phyloP scores from a whole-genome alignment of 2,797 vertebrate species.

The Rhinichthys osculus region DNA sequence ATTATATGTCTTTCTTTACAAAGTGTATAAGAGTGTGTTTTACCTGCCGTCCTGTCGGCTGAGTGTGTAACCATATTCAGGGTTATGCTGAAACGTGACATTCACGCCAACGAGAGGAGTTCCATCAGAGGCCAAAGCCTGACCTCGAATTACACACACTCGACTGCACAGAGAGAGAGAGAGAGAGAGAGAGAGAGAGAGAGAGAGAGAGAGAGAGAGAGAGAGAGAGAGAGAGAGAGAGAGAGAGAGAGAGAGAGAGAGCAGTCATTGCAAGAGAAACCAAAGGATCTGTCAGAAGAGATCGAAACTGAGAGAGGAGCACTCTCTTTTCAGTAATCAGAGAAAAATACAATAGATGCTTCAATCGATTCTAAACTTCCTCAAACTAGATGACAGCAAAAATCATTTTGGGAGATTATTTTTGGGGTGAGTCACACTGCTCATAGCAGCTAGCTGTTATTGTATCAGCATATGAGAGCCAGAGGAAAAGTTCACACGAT shows the following conservation, averaged over 20 bases:
- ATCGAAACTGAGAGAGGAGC: conserved; percentile 42
- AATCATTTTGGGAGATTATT: conserved; percentile 42
- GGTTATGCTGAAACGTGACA: conserved; percentile 85
- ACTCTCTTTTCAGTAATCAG: conserved; percentile 44
- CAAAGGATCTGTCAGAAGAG: conserved; percentile 19
- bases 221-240: conserved; percentile 22
- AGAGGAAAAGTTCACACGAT: not conserved
- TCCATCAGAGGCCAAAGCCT: conserved; percentile 84
- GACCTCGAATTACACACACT: conserved; percentile 82
- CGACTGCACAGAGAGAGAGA: conserved; percentile 44
- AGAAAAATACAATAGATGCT: conserved; percentile 51
- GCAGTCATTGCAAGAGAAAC: conserved; percentile 3
- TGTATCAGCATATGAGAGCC: not conserved
- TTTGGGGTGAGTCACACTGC: conserved; percentile 18
- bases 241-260: not conserved
- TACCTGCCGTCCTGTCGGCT: conserved; percentile 89
- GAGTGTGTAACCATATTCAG: conserved; percentile 87
- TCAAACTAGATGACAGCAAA: conserved; percentile 38
- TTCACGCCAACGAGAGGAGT: conserved; percentile 88
- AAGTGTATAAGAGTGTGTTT: conserved; percentile 13
- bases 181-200: conserved; percentile 15
- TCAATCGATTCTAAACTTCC: conserved; percentile 44
- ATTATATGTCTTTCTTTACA: not conserved
- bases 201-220: conserved; percentile 1
- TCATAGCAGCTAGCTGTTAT: conserved; percentile 15